Conservation (phyloP, 1,140 invertebrate genomes). For the Heliconius hermathena region DNA sequence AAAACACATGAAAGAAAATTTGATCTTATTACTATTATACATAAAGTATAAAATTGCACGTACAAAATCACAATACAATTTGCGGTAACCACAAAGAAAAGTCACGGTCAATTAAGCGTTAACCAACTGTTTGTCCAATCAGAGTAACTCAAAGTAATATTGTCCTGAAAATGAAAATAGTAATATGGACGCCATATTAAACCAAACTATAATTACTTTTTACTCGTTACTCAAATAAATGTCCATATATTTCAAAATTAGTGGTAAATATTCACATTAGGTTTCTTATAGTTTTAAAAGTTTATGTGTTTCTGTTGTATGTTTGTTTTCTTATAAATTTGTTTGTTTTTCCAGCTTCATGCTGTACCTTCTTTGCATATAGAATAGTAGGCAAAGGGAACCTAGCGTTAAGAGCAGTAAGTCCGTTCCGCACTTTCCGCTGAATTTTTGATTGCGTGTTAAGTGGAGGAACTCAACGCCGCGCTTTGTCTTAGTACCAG, state of each 20-base stretch:
- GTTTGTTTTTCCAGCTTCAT: no score
- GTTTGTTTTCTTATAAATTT: background rate
- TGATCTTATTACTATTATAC: background rate
- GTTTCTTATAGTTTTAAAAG: background rate
- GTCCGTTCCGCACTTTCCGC: no score
- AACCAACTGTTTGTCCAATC: conserved; percentile 32
- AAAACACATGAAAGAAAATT: conserved; percentile 21
- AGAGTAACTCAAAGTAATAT: conserved; percentile 31
- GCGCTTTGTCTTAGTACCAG: no score
- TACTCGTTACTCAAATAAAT: conserved; percentile 4
- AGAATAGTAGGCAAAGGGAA: no score
- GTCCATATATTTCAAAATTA: conserved; percentile 4
- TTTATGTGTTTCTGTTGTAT: background rate
- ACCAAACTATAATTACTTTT: conserved; percentile 3
- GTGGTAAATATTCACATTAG: background rate
- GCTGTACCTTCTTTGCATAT: no score
- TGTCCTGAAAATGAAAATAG: conserved; percentile 18
- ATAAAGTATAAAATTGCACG: conserved; percentile 22
- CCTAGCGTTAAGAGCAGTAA: no score
- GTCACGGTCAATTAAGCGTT: conserved; percentile 29
- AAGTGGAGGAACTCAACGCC: no score
- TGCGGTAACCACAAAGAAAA: conserved; percentile 29
- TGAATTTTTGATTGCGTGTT: no score
- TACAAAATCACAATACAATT: background rate
- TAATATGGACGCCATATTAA: conserved; percentile 5